A percentile compares a stretch with the other conserved stretches of the same genome.
Conservation (phyloP, 2,888 invertebrate genomes). For the Philhelius pedissequus region DNA sequence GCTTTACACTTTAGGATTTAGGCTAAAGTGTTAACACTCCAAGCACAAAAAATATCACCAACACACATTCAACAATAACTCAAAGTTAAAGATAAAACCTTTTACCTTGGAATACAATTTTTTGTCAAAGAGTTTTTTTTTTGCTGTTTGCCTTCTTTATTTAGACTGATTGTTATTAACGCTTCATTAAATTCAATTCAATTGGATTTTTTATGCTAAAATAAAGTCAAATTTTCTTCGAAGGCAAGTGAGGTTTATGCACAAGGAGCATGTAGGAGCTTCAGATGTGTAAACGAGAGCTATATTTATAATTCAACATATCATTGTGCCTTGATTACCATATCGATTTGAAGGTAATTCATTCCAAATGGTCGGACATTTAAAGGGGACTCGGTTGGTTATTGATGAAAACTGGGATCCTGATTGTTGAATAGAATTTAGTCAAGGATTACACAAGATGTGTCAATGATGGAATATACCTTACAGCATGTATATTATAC, state of each 20-base stretch:
- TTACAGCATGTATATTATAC: no score
- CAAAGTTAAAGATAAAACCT: neutral
- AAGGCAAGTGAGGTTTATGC: neutral
- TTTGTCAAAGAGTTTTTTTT: neutral
- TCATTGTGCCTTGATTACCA: constrained; percentile 36
- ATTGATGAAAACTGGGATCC: neutral
- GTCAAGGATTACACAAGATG: neutral
- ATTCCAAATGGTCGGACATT: constrained; percentile 18
- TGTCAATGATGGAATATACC: neutral
- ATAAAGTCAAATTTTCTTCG: neutral
- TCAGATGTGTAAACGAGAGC: neutral
- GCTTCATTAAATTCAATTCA: neutral
- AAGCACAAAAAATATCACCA: neutral
- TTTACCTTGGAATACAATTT: neutral
- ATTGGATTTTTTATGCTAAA: neutral
- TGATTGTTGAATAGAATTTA: constrained; percentile 3
- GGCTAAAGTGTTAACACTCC: neutral
- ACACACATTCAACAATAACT: neutral
- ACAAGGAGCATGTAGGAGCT: no score
- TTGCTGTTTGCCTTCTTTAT: neutral
- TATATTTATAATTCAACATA: constrained; percentile 1
- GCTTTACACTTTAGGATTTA: neutral
- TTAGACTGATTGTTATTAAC: neutral
- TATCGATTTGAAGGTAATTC: constrained; percentile 40
- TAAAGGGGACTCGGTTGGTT: neutral